Percentiles rank a stretch among this genome's conserved stretches.
phyloP scores from a whole-genome alignment of 1,140 invertebrate species.

The Dufourea novaeangliae region DNA sequence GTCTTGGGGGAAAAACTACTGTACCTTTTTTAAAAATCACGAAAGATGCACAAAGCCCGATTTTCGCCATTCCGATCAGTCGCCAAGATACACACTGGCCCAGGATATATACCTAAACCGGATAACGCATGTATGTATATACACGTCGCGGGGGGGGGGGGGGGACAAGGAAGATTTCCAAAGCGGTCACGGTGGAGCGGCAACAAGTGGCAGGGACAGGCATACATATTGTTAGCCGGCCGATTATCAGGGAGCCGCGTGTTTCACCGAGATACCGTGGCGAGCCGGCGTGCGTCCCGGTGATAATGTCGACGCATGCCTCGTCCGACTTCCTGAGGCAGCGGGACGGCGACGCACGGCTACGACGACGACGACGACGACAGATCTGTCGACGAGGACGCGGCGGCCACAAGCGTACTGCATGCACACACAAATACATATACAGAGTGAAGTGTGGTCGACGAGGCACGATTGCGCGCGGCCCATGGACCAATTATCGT shows the following conservation, averaged over 20 bases:
- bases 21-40: too few relatives aligned
- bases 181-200: neutral
- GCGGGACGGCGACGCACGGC: slow-evolving; percentile 46
- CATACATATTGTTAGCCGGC: slow-evolving; percentile 68
- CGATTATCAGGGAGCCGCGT: slow-evolving; percentile 74
- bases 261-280: slow-evolving; percentile 73
- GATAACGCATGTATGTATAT: neutral
- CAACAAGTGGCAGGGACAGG: slow-evolving; percentile 47
- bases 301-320: slow-evolving; percentile 67
- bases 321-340: slow-evolving; percentile 73
- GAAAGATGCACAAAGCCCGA: too few relatives aligned
- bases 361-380: too few relatives aligned
- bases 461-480: slow-evolving; percentile 25
- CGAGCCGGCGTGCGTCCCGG: slow-evolving; percentile 63
- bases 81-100: neutral
- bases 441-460: too few relatives aligned
- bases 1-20: too few relatives aligned
- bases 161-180: neutral
- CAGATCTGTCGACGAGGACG: slow-evolving; percentile 38
- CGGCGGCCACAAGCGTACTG: too few relatives aligned
- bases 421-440: too few relatives aligned
- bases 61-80: too few relatives aligned
- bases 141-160: neutral
- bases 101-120: too few relatives aligned
- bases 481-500: slow-evolving; percentile 63